A percentile compares a stretch with the other conserved stretches of the same genome.
Conservation (phyloP, 2,888 invertebrate species). For the Tineola bisselliella region DNA sequence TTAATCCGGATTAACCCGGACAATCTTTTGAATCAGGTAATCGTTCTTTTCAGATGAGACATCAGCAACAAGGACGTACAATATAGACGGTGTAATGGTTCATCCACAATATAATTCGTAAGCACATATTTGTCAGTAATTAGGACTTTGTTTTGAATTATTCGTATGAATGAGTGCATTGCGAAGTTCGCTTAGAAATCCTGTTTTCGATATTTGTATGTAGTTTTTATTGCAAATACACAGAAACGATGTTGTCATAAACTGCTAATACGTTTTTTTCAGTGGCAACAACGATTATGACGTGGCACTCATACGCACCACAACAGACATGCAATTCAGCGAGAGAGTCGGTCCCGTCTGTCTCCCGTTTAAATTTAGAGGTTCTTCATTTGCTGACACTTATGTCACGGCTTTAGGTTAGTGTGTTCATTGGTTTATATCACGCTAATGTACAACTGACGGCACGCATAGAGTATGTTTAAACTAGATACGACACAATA, state of each 20-base stretch:
- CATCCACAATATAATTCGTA: slow-evolving; percentile 54
- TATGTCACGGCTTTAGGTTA: slow-evolving; percentile 55
- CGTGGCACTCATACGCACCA: slow-evolving; percentile 56
- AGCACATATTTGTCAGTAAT: slow-evolving; percentile 19
- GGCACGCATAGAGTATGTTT: too few species aligned
- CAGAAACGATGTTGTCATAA: too few species aligned
- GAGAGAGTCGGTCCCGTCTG: slow-evolving; percentile 70
- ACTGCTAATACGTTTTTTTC: slow-evolving; percentile 18
- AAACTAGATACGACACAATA: too few species aligned
- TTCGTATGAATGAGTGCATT: too few species aligned
- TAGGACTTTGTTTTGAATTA: too few species aligned
- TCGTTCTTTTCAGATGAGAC: slow-evolving; percentile 55
- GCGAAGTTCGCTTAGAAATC: too few species aligned
- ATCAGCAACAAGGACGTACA: slow-evolving; percentile 41
- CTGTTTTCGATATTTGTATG: too few species aligned
- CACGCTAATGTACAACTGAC: too few species aligned
- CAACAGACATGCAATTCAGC: slow-evolving; percentile 47
- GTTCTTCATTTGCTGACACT: slow-evolving; percentile 31
- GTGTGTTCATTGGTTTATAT: too few species aligned
- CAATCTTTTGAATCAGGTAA: not conserved
- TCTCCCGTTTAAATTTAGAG: slow-evolving; percentile 65
- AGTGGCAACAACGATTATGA: slow-evolving; percentile 55
- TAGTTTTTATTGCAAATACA: too few species aligned
- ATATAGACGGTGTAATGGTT: slow-evolving; percentile 29
- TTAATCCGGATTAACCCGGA: too few species aligned